Conservation (phyloP, 23 tunicate species). For the Halocynthia roretzi region DNA sequence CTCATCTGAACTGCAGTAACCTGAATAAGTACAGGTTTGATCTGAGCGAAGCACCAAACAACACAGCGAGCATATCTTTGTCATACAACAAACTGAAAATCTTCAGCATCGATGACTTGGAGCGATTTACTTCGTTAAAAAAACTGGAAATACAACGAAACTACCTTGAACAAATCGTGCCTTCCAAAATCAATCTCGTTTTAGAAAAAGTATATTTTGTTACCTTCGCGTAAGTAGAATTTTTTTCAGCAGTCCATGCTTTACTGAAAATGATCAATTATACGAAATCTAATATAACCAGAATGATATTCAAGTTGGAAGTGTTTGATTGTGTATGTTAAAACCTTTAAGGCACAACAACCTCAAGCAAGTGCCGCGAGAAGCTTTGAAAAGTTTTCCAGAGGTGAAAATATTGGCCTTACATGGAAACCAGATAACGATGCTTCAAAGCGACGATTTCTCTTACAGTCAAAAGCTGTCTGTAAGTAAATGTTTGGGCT, state of each 20-base stretch:
- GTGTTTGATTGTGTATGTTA: background rate
- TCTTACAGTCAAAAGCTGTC: slow-evolving; percentile 22
- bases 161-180: slow-evolving; percentile 21
- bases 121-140: slow-evolving; percentile 8
- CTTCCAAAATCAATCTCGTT: slow-evolving; percentile 12
- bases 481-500: slow-evolving; percentile 12
- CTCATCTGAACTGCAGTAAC: slow-evolving; percentile 57
- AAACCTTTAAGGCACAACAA: slow-evolving; percentile 35
- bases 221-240: slow-evolving; percentile 39
- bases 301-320: background rate
- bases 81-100: slow-evolving; percentile 49
- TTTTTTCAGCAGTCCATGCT: background rate
- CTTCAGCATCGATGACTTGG: slow-evolving; percentile 48
- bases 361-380: slow-evolving; percentile 35
- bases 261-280: too few species aligned
- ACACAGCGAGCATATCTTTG: slow-evolving; percentile 43
- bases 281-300: background rate
- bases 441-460: slow-evolving; percentile 28
- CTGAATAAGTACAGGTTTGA: slow-evolving; percentile 23
- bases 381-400: slow-evolving; percentile 62
- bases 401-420: slow-evolving; percentile 26
- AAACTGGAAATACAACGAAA: slow-evolving; percentile 39
- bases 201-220: slow-evolving; percentile 10
- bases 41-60: slow-evolving; percentile 28
- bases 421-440: slow-evolving; percentile 28